A percentile compares a stretch with the other conserved stretches of the same genome.
Evolutionary conservation across 2,888 invertebrate genomes (phyloP).

Genomic region (Anthophora plumipes): DNA sequence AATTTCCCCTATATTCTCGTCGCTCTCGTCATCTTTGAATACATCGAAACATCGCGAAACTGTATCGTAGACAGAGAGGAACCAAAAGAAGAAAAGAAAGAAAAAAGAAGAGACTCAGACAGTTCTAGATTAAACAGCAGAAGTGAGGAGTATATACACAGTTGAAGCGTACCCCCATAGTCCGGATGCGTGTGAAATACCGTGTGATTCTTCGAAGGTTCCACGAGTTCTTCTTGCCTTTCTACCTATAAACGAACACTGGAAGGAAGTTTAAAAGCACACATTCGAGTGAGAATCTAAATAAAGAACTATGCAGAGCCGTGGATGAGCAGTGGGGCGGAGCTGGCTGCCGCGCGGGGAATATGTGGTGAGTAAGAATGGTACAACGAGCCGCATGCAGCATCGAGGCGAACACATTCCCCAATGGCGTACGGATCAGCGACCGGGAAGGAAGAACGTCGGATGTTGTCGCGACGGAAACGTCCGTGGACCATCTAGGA

Average conservation of each 20-base stretch:
- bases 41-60: constrained; percentile 29
- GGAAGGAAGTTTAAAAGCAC: constrained; percentile 72
- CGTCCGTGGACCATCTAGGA: constrained; percentile 37
- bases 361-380: constrained; percentile 73
- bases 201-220: constrained; percentile 40
- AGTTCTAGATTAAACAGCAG: neutral
- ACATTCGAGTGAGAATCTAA: constrained; percentile 73
- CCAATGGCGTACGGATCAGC: constrained; percentile 72
- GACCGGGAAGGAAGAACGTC: constrained; percentile 59
- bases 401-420: constrained; percentile 69
- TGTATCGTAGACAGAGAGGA: constrained; percentile 5
- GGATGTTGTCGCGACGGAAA: constrained; percentile 52
- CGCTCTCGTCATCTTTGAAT: neutral
- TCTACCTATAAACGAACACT: constrained; percentile 56
- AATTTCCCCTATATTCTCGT: constrained; percentile 8
- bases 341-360: constrained; percentile 57
- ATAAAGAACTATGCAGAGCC: constrained; percentile 74
- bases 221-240: constrained; percentile 50
- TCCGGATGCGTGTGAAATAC: constrained; percentile 24
- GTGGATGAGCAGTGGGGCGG: constrained; percentile 60
- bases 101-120: too few species aligned
- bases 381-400: constrained; percentile 71
- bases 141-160: too few species aligned
- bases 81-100: neutral
- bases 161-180: too few species aligned